phyloP scores from a whole-genome alignment of 2,113 vertebrate species.

The Catharus minimus region DNA sequence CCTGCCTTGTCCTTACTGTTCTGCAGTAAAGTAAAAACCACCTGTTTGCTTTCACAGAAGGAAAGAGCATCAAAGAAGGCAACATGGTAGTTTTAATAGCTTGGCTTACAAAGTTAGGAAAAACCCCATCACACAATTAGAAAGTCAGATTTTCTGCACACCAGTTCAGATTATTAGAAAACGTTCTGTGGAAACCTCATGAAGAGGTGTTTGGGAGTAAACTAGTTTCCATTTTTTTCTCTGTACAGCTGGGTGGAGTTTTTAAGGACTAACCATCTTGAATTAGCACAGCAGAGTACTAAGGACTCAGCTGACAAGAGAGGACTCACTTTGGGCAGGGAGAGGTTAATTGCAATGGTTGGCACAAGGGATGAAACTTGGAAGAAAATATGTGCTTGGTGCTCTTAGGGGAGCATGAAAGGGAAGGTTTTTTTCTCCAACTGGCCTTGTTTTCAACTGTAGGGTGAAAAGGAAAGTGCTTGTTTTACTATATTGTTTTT shows the following conservation, averaged over 20 bases:
- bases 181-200: neutral
- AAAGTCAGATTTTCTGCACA: neutral
- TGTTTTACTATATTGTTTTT: neutral
- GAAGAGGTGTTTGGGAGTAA: neutral
- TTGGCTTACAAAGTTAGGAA: neutral
- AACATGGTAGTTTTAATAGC: neutral
- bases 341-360: neutral
- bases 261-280: neutral
- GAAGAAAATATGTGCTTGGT: neutral
- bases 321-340: neutral
- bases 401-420: neutral
- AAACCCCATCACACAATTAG: neutral
- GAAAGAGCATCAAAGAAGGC: neutral
- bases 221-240: neutral
- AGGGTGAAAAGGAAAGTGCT: neutral
- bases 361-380: neutral
- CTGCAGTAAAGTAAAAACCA: neutral
- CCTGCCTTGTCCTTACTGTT: neutral
- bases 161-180: neutral
- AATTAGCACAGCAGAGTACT: neutral
- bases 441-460: neutral
- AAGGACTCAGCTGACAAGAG: neutral
- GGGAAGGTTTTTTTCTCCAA: neutral
- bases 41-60: neutral
- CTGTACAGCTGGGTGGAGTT: neutral